Evolutionary conservation across 2,888 invertebrate species (phyloP).

Genomic region (Heliconius ismenius): DNA sequence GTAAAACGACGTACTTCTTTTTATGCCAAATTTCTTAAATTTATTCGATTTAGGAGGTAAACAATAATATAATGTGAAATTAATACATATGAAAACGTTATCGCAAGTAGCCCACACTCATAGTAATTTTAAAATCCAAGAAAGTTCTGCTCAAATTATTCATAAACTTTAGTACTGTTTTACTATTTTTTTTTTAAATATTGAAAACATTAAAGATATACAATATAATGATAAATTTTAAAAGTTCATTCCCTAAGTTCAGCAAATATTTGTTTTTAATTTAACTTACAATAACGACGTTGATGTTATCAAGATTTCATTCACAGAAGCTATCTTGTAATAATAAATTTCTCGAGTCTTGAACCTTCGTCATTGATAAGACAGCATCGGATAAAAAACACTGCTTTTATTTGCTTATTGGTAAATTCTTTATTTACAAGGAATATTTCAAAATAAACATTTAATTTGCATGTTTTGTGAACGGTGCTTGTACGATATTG

Average conservation of each 20-base stretch:
- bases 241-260: conserved; percentile 30
- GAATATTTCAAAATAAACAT: neutral
- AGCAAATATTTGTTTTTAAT: conserved; percentile 30
- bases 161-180: too few relatives aligned
- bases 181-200: too few relatives aligned
- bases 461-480: neutral
- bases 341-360: conserved; percentile 13
- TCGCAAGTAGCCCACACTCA: neutral
- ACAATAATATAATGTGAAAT: neutral
- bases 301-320: conserved; percentile 25
- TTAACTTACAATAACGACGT: conserved; percentile 26
- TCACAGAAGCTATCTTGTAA: conserved; percentile 17
- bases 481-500: neutral
- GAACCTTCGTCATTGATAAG: conserved; percentile 23
- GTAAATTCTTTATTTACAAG: conserved; percentile 1
- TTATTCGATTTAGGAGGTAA: neutral
- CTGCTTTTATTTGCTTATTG: neutral
- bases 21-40: neutral
- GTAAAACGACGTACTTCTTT: neutral
- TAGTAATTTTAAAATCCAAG: neutral
- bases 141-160: neutral
- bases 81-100: neutral
- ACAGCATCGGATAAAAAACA: conserved; percentile 22
- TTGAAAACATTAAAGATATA: too few relatives aligned
- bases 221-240: conserved; percentile 18